A percentile compares a stretch with the other conserved stretches of the same genome.
Evolutionary conservation across 2,113 vertebrate species (phyloP).

Genomic region (Aptenodytes patagonicus): DNA sequence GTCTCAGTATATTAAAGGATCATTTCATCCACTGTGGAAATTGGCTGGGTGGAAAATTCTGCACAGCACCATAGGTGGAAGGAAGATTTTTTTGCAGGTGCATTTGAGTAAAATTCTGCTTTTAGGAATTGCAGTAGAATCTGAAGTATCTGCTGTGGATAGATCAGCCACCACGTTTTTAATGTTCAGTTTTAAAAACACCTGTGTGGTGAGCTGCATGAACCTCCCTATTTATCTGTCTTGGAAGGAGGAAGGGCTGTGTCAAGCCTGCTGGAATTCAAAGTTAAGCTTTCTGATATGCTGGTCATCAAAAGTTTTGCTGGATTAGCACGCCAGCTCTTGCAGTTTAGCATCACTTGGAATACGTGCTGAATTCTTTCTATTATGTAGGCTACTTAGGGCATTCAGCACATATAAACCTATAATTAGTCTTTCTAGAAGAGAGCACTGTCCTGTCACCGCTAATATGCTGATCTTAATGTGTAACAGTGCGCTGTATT

Average conservation of each 20-base stretch:
- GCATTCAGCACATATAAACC: neutral
- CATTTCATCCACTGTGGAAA: neutral
- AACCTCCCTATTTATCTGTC: neutral
- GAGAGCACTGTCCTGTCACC: neutral
- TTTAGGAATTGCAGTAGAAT: neutral
- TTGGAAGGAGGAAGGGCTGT: neutral
- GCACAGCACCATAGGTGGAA: neutral
- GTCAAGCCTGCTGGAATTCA: neutral
- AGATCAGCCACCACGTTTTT: neutral
- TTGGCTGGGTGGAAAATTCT: neutral
- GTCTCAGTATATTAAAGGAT: neutral
- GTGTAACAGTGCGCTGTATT: neutral
- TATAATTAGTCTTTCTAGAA: neutral
- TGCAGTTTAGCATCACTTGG: neutral
- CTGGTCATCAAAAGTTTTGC: slow-evolving; percentile 2
- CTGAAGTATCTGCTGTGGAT: neutral
- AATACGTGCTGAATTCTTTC: neutral
- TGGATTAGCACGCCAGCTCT: neutral
- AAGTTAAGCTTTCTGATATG: neutral
- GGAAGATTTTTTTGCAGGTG: neutral
- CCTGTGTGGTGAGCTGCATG: neutral
- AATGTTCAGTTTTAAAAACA: neutral
- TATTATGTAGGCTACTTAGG: neutral
- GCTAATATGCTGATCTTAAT: neutral
- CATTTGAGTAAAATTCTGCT: neutral